These are phyloP conservation scores for Athalia cordata DNA, from an alignment of 2,888 invertebrate species.

Conservation along the genomic window DNA sequence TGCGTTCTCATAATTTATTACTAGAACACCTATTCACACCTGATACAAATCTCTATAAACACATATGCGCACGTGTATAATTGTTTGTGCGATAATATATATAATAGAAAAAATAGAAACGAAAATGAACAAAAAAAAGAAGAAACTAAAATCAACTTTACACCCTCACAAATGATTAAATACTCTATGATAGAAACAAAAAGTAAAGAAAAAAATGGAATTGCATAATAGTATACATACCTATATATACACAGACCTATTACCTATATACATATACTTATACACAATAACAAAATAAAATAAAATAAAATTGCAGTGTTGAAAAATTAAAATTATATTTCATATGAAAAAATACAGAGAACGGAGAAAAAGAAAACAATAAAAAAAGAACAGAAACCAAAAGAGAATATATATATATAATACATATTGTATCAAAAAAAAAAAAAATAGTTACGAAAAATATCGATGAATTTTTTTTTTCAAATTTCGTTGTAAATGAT, in stretches of 20 bases:
- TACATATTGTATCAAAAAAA: too few species aligned
- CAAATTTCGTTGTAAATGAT: too few species aligned
- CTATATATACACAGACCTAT: too few species aligned
- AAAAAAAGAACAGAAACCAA: background rate
- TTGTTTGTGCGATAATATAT: constrained; percentile 1
- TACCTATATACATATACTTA: background rate
- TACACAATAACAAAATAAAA: background rate
- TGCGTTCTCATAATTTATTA: constrained; percentile 18
- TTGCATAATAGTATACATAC: constrained; percentile 43
- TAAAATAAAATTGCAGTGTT: constrained; percentile 18
- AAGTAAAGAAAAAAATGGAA: constrained; percentile 46
- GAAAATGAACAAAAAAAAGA: constrained; percentile 26
- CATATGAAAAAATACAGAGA: constrained; percentile 4
- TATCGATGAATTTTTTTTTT: too few species aligned
- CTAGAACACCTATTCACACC: background rate
- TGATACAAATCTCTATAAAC: background rate
- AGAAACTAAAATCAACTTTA: constrained; percentile 10
- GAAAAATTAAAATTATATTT: constrained; percentile 39
- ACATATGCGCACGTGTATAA: background rate
- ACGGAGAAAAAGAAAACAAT: background rate
- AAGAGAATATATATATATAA: too few species aligned
- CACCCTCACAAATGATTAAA: constrained; percentile 21
- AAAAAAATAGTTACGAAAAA: too few species aligned
- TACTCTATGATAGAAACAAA: constrained; percentile 37
- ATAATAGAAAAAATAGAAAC: background rate